Evolutionary conservation across 2,113 vertebrate species (phyloP).

Genomic region (Rhizomys pruinosus): DNA sequence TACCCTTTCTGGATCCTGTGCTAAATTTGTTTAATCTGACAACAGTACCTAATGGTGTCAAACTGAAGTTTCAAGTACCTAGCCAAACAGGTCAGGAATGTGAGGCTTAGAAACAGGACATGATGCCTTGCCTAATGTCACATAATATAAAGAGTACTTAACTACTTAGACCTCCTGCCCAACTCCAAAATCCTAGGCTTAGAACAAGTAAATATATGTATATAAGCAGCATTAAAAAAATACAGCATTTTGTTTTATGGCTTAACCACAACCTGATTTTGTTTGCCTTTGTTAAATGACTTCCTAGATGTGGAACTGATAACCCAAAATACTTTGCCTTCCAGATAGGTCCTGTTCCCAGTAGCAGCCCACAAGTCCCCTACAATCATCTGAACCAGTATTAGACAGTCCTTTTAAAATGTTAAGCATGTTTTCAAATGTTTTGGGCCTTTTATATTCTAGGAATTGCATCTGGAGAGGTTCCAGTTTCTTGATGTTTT

Average conservation of each 20-base stretch:
- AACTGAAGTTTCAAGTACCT: slow-evolving; percentile 4
- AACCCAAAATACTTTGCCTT: not conserved
- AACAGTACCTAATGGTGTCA: not conserved
- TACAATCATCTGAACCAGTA: not conserved
- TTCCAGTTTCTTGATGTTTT: slow-evolving; percentile 11
- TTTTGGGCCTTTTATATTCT: not conserved
- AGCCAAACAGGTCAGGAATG: not conserved
- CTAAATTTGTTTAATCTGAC: slow-evolving; percentile 15
- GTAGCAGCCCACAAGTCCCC: not conserved
- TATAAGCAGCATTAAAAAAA: not conserved
- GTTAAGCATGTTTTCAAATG: slow-evolving; percentile 5
- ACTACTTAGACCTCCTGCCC: not conserved
- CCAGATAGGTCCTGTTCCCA: not conserved
- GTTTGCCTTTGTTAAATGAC: slow-evolving; percentile 7
- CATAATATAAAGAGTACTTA: too few species aligned
- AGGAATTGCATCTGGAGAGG: slow-evolving; percentile 24
- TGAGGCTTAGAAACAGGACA: too few species aligned
- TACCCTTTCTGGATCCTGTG: not conserved
- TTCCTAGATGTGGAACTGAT: slow-evolving; percentile 13
- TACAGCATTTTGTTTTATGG: not conserved
- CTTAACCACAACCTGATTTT: not conserved
- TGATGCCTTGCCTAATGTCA: not conserved
- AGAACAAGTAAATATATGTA: not conserved
- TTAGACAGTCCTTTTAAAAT: slow-evolving; percentile 9
- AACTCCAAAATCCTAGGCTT: not conserved